Evolutionary conservation across 1,140 invertebrate species (phyloP), one percentile per base, ranked within the genome.

Genomic region (Danaus melanippus): DNA sequence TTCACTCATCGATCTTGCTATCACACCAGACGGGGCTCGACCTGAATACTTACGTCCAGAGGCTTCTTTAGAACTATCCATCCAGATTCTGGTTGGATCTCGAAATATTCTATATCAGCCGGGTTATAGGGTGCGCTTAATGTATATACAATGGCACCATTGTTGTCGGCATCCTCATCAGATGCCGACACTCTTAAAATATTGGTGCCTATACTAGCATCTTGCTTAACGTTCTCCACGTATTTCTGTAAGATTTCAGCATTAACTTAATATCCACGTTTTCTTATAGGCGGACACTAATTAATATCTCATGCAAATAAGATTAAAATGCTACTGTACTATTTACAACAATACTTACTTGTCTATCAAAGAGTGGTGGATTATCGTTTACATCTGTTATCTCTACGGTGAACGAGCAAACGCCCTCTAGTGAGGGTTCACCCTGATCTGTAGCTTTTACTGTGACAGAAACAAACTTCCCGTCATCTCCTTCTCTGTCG

Each of bases 361-460:
- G 96, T 89, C 96, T 90, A 87, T 97, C 96, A 85, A 98, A 98
- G 15, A 98, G 86, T 2, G 96, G 96, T 10, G 96, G 95, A 85
- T 97, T 97, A 70, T 95, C 96, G 72, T 98, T 98, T 1, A 97
- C 95, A 80, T 98, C 96, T 0, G 96, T 96, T 40, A 98, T 97
- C 89, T 98, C 96, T 41, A 98, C 96, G 6, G 96, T 97, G 74
- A 98, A 98, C 0, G 96, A 97, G 76, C 96, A 98, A 57, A 98
- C 96, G 41, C 96, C 96, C 87, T 98, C 96, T 53, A 98, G 78
- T 5, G 95, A 96, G 9, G 96, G 96, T 82, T 96, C 95, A n/a
- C 97, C 97, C 79, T 97, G 94, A 91, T 98, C 97, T 0, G 96
- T 97, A 6, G 97, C 97, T 87, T 98, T 98, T 0, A 98, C 95